Evolutionary conservation across 2,113 vertebrate genomes (phyloP).

Genomic region (Carassius gibelio): DNA sequence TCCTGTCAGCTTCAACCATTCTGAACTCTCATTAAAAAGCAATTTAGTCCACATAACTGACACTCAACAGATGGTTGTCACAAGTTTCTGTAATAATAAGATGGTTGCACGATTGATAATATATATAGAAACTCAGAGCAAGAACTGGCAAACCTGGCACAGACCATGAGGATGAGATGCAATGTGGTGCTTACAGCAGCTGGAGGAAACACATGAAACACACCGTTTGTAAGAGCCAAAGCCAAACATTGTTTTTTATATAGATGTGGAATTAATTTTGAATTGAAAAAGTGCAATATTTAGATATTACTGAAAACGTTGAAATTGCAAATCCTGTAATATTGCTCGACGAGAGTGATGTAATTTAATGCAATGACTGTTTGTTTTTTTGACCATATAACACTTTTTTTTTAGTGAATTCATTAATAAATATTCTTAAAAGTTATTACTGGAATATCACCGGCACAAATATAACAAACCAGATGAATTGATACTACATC

Average conservation of each 20-base stretch:
- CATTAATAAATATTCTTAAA: neutral
- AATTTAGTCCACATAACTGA: neutral
- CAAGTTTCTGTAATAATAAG: neutral
- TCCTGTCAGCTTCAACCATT: neutral
- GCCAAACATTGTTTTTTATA: no score
- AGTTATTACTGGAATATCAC: neutral
- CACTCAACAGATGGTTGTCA: neutral
- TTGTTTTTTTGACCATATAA: neutral
- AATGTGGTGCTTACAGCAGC: no score
- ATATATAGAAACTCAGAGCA: no score
- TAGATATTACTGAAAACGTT: neutral
- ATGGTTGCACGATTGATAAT: neutral
- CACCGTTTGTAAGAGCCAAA: no score
- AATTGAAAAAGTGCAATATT: neutral
- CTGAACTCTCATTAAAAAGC: conserved; percentile 9
- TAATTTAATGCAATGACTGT: neutral
- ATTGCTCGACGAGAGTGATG: no score
- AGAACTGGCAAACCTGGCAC: no score
- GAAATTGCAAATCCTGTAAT: neutral
- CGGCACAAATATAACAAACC: no score
- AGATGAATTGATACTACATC: no score
- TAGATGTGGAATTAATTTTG: no score
- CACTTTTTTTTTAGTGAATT: neutral
- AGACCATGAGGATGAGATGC: no score
- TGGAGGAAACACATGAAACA: no score